These are phyloP conservation scores for Leptinotarsa undecemlineata DNA, from an alignment of 1,140 invertebrate genomes.

Conservation along the genomic window DNA sequence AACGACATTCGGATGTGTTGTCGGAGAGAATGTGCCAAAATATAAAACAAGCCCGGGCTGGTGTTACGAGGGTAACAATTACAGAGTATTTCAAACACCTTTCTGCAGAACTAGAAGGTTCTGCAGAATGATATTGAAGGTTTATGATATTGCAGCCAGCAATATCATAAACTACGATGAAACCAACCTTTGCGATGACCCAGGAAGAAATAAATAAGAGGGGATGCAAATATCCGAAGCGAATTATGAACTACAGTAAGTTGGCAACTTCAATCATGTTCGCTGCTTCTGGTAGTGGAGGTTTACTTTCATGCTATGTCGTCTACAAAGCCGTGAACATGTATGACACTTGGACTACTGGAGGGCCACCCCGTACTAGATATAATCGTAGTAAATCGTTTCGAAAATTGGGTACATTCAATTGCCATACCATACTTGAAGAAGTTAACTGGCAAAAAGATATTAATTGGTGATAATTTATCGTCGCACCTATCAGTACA, in stretches of 20 bases:
- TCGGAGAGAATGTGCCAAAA: conserved; percentile 25
- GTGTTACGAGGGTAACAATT: conserved; percentile 2
- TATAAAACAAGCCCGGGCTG: background rate
- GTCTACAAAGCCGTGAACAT: conserved; percentile 54
- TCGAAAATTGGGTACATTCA: background rate
- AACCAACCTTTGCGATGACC: conserved; percentile 56
- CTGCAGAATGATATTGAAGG: too few relatives aligned
- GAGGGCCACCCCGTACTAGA: conserved; percentile 45
- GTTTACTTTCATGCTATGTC: conserved; percentile 47
- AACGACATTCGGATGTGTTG: conserved; percentile 44
- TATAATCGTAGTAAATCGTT: conserved; percentile 46
- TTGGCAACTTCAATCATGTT: conserved; percentile 52
- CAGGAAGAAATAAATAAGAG: conserved; percentile 44
- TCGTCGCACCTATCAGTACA: conserved; percentile 1
- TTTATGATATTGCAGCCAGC: too few relatives aligned
- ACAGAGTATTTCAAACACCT: background rate
- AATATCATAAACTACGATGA: conserved; percentile 55
- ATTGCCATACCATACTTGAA: conserved; percentile 4
- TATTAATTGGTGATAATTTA: conserved; percentile 7
- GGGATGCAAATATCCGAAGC: conserved; percentile 30
- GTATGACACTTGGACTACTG: conserved; percentile 48
- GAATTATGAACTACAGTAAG: conserved; percentile 3
- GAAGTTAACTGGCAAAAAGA: conserved; percentile 9
- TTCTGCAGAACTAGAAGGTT: conserved; percentile 19
- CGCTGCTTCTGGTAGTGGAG: conserved; percentile 46